Evolutionary conservation across 2,113 vertebrate genomes (phyloP), one percentile per base, ranked within the genome.

Genomic region (Ochotona princeps): DNA sequence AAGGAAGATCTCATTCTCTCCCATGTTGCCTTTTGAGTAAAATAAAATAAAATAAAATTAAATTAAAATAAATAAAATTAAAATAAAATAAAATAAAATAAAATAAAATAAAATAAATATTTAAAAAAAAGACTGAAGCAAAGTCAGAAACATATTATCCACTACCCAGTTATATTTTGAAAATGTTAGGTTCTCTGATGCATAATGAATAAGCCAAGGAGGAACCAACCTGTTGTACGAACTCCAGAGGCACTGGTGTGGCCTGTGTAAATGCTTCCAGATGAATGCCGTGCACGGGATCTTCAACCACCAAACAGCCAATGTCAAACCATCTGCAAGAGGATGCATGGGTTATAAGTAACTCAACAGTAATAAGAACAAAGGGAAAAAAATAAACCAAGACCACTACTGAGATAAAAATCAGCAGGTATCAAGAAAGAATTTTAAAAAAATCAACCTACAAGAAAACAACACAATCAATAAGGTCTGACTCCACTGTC

Each of bases 301-400:
- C 99, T 72, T 99, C 99, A 67, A 99, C 97, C 89, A 99, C 98
- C 92, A 99, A 67, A 97, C 99, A 99, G 69, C 99, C 98, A 20
- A 99, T 98, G 95, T 99, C 99, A 98, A 99, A 99, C 99, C 99
- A 99, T 92, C 99, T 99, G 96, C 1, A 95, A 75, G 1, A 86
- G 60, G 17, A 5, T 1, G 30, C 6, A 44, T 12, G 12, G 28
- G 21, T 83, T 51, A 92, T 73, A 66, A 69, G n/a, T 10, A 32
- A 17, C 82, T 38, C 54, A 93, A 80, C 0, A 72, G 10, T 44
- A 70, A 69, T 0, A 66, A 10, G 79, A 0, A 63, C 84, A 78
- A 61, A 60, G 28, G 28, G 17, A 75, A 80, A 80, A 44, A 44
- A 44, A 44, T 44, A 44, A 44, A 82, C 11, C 14, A 84, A 44